phyloP scores from a whole-genome alignment of 2,797 vertebrate genomes.

The Pangasius sanitwongsei region DNA sequence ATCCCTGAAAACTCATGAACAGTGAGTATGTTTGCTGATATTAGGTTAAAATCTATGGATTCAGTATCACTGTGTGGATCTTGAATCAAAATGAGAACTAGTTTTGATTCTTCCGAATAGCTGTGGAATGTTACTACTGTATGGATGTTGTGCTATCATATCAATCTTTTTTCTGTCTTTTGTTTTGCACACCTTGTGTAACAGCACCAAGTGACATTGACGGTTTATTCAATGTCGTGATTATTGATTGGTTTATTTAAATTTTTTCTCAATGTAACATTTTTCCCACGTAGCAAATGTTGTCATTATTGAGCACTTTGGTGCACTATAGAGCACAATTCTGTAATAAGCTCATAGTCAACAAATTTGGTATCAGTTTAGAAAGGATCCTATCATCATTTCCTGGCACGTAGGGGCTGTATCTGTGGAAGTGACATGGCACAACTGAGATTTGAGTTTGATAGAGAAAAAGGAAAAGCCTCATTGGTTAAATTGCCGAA shows the following conservation, averaged over 20 bases:
- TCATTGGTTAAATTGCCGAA: conserved; percentile 45
- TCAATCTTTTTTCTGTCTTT: background rate
- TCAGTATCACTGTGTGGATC: background rate
- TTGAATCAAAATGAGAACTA: background rate
- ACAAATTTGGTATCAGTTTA: conserved; percentile 8
- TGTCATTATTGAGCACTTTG: background rate
- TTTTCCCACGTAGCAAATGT: background rate
- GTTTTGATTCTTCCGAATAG: background rate
- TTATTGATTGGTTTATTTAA: background rate
- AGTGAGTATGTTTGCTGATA: conserved; percentile 32
- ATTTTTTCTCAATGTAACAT: background rate
- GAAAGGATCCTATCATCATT: background rate
- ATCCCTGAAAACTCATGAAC: conserved; percentile 9
- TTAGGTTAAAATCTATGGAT: background rate
- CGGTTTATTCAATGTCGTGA: background rate
- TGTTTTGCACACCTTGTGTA: background rate
- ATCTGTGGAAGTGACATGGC: conserved; percentile 5
- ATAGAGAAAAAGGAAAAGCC: conserved; percentile 34
- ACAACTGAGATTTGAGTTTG: conserved; percentile 40
- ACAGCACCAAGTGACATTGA: background rate
- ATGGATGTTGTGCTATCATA: background rate
- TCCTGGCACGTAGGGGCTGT: background rate
- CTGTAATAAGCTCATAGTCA: background rate
- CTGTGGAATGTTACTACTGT: background rate
- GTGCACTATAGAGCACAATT: background rate